A percentile compares a stretch with the other conserved stretches of the same genome.
Evolutionary conservation across 2,797 vertebrate species (phyloP).

Genomic region (Myotis daubentonii): DNA sequence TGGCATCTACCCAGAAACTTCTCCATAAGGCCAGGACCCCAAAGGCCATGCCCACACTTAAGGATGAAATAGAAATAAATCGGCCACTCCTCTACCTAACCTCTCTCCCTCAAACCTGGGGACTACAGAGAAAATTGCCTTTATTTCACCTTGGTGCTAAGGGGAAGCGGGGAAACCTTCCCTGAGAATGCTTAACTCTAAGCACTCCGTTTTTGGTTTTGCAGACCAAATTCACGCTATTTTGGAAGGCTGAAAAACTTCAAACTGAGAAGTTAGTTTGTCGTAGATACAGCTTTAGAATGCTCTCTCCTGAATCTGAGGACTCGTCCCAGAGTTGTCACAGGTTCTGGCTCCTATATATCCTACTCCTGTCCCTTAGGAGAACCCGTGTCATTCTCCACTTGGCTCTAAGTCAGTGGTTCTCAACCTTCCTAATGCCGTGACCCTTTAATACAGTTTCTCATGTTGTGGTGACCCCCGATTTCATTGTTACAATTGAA

Average conservation of each 20-base stretch:
- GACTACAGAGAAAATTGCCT: background rate
- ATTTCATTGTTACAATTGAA: no score
- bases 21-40: background rate
- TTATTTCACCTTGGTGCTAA: background rate
- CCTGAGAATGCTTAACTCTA: background rate
- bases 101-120: background rate
- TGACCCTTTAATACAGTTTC: no score
- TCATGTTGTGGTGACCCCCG: no score
- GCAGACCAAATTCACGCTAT: background rate
- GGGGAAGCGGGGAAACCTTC: background rate
- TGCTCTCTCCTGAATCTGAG: background rate
- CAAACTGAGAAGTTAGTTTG: background rate
- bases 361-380: background rate
- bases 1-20: background rate
- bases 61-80: background rate
- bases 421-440: no score
- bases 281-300: background rate
- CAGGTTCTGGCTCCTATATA: background rate
- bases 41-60: background rate
- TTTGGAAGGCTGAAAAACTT: constrained; percentile 31
- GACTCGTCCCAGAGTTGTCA: background rate
- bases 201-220: background rate
- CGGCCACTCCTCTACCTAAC: background rate
- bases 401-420: background rate
- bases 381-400: background rate